Evolutionary conservation across 2,888 invertebrate genomes (phyloP).

Genomic region (Erebia ligea): DNA sequence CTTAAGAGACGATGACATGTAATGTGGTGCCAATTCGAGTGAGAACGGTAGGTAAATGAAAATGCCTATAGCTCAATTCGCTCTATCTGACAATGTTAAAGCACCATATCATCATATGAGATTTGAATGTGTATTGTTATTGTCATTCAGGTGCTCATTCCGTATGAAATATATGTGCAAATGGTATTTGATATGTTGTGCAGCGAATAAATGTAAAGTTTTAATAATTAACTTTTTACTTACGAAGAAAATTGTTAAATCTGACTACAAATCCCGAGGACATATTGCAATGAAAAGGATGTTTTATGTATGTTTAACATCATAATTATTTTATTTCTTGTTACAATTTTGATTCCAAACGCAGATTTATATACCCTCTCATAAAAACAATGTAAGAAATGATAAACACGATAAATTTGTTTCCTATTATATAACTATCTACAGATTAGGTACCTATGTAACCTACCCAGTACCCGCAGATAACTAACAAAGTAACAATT

Average conservation of each 20-base stretch:
- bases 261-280: neutral
- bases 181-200: neutral
- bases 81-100: neutral
- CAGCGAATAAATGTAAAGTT: neutral
- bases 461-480: too few relatives aligned
- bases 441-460: too few relatives aligned
- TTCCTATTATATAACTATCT: too few relatives aligned
- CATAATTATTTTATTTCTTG: neutral
- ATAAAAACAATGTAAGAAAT: too few relatives aligned
- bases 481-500: too few relatives aligned
- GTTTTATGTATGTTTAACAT: neutral
- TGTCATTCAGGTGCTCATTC: neutral
- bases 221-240: neutral
- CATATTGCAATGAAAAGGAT: neutral
- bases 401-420: neutral
- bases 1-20: slow-evolving; percentile 3
- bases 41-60: neutral
- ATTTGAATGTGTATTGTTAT: neutral
- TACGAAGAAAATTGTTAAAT: neutral
- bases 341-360: neutral
- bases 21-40: neutral
- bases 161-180: neutral
- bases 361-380: too few relatives aligned
- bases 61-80: neutral
- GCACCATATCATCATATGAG: neutral